Evolutionary conservation across 2,113 vertebrate genomes (phyloP).

Genomic region (Gobius niger): DNA sequence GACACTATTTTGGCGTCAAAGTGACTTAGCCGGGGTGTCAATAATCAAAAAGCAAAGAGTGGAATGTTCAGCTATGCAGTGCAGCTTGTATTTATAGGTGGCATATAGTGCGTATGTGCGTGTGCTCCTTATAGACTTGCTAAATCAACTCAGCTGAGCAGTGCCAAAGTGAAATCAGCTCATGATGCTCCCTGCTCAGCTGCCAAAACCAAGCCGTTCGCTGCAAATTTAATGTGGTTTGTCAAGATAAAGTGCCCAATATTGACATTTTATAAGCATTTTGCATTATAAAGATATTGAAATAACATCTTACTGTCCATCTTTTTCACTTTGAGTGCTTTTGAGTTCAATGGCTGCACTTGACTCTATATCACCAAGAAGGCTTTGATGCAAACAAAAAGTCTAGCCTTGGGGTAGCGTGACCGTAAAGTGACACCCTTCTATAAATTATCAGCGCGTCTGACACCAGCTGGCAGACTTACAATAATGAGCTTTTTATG

Average conservation of each 20-base stretch:
- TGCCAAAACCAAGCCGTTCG: slow-evolving; percentile 30
- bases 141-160: slow-evolving; percentile 39
- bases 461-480: slow-evolving; percentile 58
- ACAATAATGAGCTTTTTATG: slow-evolving; percentile 45
- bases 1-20: slow-evolving; percentile 43
- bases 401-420: slow-evolving; percentile 21
- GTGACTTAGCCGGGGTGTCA: slow-evolving; percentile 23
- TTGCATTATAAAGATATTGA: too few relatives aligned
- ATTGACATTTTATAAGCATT: too few relatives aligned
- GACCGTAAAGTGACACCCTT: slow-evolving; percentile 4
- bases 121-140: slow-evolving; percentile 27
- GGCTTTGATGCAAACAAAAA: slow-evolving; percentile 35
- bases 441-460: not conserved
- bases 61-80: slow-evolving; percentile 28
- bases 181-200: slow-evolving; percentile 33
- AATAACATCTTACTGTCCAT: not conserved
- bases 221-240: not conserved
- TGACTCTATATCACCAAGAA: slow-evolving; percentile 39
- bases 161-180: slow-evolving; percentile 48
- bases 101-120: slow-evolving; percentile 17
- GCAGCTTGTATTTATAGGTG: slow-evolving; percentile 35
- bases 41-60: slow-evolving; percentile 18
- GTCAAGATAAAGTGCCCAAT: not conserved
- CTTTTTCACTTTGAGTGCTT: not conserved
- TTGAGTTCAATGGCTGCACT: slow-evolving; percentile 4